Evolutionary conservation across 1,140 invertebrate species (phyloP).

Genomic region (Drosophila prosaltans): DNA sequence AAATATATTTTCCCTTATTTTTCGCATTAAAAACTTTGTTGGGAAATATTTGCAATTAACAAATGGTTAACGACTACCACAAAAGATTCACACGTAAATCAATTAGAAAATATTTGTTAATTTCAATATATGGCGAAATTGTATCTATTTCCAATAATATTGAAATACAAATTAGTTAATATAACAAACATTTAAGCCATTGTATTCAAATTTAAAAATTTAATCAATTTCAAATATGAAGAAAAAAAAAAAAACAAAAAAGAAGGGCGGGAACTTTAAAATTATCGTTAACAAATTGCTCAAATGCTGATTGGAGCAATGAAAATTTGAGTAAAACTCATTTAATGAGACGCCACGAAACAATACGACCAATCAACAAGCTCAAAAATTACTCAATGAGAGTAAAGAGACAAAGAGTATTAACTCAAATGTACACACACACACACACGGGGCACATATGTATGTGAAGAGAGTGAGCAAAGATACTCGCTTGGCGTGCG

Average conservation of each 20-base stretch:
- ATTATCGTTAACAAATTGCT: not conserved
- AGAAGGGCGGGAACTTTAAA: not conserved
- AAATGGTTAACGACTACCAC: no score
- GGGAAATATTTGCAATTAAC: no score
- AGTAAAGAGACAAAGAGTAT: constrained; percentile 14
- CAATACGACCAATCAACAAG: not conserved
- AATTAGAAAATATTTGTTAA: no score
- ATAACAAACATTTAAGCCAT: no score
- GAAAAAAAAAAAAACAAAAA: not conserved
- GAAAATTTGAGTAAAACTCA: not conserved
- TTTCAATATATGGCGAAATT: no score
- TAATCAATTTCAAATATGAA: no score
- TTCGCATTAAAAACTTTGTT: no score
- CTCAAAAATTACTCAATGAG: not conserved
- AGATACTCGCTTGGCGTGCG: constrained; percentile 3
- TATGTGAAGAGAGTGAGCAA: not conserved
- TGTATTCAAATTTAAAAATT: no score
- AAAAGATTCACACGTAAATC: no score
- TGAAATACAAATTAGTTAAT: no score
- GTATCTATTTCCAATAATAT: no score
- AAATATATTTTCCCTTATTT: no score
- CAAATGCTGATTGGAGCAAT: constrained; percentile 5
- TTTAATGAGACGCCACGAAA: constrained; percentile 1
- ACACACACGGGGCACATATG: not conserved
- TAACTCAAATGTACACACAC: constrained; percentile 1